Percentiles rank a stretch among this genome's conserved stretches.
These are phyloP conservation scores for Pissodes strobi DNA, from an alignment of 1,140 invertebrate species.

Conservation along the genomic window DNA sequence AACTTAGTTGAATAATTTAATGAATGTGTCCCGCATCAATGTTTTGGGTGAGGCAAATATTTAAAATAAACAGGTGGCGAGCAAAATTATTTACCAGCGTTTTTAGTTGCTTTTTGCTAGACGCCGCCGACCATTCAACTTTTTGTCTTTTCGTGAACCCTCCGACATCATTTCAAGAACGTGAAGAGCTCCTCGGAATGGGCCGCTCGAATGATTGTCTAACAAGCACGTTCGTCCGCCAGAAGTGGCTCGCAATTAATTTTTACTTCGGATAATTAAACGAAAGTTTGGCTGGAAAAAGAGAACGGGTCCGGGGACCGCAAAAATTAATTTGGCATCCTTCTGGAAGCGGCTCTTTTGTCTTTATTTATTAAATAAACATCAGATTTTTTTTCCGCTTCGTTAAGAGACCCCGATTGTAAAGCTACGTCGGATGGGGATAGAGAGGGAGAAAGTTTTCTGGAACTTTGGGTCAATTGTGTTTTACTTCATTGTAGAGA, in stretches of 20 bases:
- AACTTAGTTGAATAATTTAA: too few relatives aligned
- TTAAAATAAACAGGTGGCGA: too few relatives aligned
- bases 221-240: constrained; percentile 23
- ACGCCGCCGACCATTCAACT: too few relatives aligned
- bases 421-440: too few relatives aligned
- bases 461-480: too few relatives aligned
- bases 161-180: not conserved
- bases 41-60: too few relatives aligned
- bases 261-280: constrained; percentile 34
- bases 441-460: too few relatives aligned
- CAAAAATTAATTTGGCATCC: constrained; percentile 23
- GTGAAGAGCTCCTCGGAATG: constrained; percentile 6
- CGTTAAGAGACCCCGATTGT: not conserved
- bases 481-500: too few relatives aligned
- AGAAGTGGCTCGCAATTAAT: constrained; percentile 32
- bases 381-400: constrained; percentile 4
- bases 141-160: not conserved
- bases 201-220: constrained; percentile 23
- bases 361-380: constrained; percentile 25
- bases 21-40: too few relatives aligned
- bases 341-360: constrained; percentile 14
- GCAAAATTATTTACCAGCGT: too few relatives aligned
- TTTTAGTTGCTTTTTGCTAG: too few relatives aligned
- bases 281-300: constrained; percentile 25
- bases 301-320: constrained; percentile 9